Base-by-base conservation (phyloP, 2,888 invertebrate genomes). In the Prosopocoilus inquinatus region DNA sequence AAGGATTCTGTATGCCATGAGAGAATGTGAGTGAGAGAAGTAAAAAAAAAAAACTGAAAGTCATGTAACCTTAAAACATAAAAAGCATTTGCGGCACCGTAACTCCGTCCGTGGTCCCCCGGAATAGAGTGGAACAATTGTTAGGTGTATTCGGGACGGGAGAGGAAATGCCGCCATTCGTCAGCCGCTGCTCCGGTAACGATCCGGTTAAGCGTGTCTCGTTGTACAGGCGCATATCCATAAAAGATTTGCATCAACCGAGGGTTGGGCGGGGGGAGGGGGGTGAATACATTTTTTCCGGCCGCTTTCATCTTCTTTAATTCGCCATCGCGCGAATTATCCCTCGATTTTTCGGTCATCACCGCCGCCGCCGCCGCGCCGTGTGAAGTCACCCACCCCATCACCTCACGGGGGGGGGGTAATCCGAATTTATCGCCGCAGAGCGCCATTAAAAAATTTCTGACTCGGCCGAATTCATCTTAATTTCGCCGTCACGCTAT, bases 191-290 rank as follows among this genome's bases (percentile, higher is more conserved):
- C 62, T 64, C 64, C 62, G 63, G 67, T 64, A 67, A 68, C 67
- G 66, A 69, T 64, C 65, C 61, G 60, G 62, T 67, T 67, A 67
- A 65, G 65, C 66, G 64, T 67, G 67, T 68, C n/a, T n/a, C 70
- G 67, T 68, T 68, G 66, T 66, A 66, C 64, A 67, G 67, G 66
- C 63, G 65, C 63, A 59, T 59, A 64, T 66, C 64, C 61, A 60
- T 57, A 34, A 56, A 61, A 63, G 62, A 62, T 69, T 64, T 66
- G 65, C 62, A 50, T 5, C 20, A 28, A 28, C 20, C 20, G 20
- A n/a, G n/a, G n/a, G n/a, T n/a, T n/a, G n/a, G n/a, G n/a, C n/a
- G n/a, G n/a, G 11, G 2, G 36, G 1, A 36, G 11, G 11, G 39
- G 15, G 20, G 43, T 43, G 20, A 43, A 38, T 38, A 38, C 5